These are phyloP conservation scores for Drosophila nr. perissopoda DNA, from an alignment of 2,888 invertebrate species.

Conservation along the genomic window DNA sequence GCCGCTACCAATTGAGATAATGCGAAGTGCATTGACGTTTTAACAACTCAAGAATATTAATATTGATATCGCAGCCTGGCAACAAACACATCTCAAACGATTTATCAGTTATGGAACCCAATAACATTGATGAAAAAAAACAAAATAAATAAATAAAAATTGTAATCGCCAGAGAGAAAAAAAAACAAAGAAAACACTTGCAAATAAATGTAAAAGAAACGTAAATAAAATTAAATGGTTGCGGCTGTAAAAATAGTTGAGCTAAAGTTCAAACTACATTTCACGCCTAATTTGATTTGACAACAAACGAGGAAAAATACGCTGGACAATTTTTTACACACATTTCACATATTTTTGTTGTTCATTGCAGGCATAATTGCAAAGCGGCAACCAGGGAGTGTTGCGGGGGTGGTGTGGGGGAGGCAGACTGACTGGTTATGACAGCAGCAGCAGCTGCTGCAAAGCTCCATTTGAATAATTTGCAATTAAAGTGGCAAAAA, in stretches of 20 bases:
- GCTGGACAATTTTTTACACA: constrained; percentile 48
- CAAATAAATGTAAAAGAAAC: constrained; percentile 16
- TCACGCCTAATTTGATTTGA: constrained; percentile 77
- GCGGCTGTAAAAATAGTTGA: constrained; percentile 57
- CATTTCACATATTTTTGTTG: constrained; percentile 58
- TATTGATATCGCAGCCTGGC: constrained; percentile 34
- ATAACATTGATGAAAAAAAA: background rate
- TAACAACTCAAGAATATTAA: constrained; percentile 28
- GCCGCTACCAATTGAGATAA: constrained; percentile 31
- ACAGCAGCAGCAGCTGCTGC: constrained; percentile 58
- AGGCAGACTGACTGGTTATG: constrained; percentile 70
- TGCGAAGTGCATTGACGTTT: constrained; percentile 38
- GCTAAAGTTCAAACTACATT: constrained; percentile 75
- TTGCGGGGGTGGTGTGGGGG: background rate
- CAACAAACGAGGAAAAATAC: constrained; percentile 62
- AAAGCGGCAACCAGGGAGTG: constrained; percentile 30
- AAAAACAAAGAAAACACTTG: constrained; percentile 52
- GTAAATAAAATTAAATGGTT: constrained; percentile 15
- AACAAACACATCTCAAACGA: constrained; percentile 31
- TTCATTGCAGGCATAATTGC: constrained; percentile 79
- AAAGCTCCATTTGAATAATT: constrained; percentile 72
- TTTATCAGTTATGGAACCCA: constrained; percentile 23
- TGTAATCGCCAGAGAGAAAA: constrained; percentile 24
- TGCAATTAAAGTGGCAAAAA: constrained; percentile 71
- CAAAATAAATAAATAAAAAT: constrained; percentile 1